phyloP scores from a whole-genome alignment of 1,140 invertebrate genomes.

The Aradophagus sp. region DNA sequence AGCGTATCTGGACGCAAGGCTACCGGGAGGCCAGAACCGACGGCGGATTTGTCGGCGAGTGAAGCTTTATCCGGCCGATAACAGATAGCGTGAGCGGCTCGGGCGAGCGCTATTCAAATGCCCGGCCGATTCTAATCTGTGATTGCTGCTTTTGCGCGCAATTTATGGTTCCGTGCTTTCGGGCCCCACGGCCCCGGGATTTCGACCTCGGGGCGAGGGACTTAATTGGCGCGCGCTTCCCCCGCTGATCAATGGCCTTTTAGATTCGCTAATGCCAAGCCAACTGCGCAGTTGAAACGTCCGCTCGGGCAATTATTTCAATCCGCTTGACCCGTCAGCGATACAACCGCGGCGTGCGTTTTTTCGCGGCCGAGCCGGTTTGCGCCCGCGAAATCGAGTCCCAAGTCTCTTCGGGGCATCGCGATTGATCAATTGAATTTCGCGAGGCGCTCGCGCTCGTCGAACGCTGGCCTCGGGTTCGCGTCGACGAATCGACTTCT shows the following conservation, averaged over 20 bases:
- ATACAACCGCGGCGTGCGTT: too few relatives aligned
- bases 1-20: conserved; percentile 51
- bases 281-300: background rate
- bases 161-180: conserved; percentile 31
- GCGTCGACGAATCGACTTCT: too few relatives aligned
- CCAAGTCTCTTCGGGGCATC: too few relatives aligned
- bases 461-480: too few relatives aligned
- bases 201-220: conserved; percentile 17
- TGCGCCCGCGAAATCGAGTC: too few relatives aligned
- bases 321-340: too few relatives aligned
- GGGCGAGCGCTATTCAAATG: conserved; percentile 31
- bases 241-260: conserved; percentile 16
- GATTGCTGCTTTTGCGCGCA: conserved; percentile 43
- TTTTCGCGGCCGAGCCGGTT: too few relatives aligned
- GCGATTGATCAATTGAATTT: too few relatives aligned
- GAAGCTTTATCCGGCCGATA: conserved; percentile 40
- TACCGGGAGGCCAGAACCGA: conserved; percentile 40
- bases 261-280: conserved; percentile 1
- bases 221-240: conserved; percentile 25
- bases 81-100: conserved; percentile 41
- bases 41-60: conserved; percentile 32
- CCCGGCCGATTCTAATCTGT: conserved; percentile 34
- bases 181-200: conserved; percentile 9
- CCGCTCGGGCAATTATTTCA: conserved; percentile 3
- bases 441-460: too few relatives aligned